Evolutionary conservation across 2,113 vertebrate species (phyloP), one percentile per base, ranked within the genome.

Genomic region (Mormyrus lacerda): DNA sequence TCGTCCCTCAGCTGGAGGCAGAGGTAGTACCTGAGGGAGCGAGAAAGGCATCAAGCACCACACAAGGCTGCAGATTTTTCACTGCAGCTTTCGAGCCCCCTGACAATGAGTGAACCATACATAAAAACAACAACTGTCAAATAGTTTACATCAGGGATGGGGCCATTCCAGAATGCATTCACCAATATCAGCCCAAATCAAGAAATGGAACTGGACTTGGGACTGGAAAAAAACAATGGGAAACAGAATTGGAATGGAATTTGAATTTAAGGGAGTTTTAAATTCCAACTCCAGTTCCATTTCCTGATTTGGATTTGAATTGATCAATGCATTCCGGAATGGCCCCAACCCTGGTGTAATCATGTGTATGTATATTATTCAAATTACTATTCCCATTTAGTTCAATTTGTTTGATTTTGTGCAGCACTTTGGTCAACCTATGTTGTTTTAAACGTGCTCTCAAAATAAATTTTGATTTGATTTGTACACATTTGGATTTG

Each of bases 1-100:
- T 99, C 98, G 89, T 99, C 97, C 73, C 98, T 94, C 86, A 99
- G 93, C 93, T 99, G 98, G 51, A 99, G 94, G 95, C 98, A 99
- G 92, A 99, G 96, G 95, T 98, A 98, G 95, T 99, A 99, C 94
- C 98, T 99, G 94, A 42, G 35, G 31, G 45, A 19, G 42, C 27
- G 1, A 82, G 73, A 11, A 3, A 31, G 17, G 42, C 44, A 15
- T 47, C 82, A 83, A 21, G 11, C 31, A 42, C 35, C 35, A 3
- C 3, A 2, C 35, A 2, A 27, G 4, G 17, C 13, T 79, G 35
- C 35, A 35, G 31, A 15, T 11, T 35, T 31, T 73, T 69, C 24
- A n/a, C 27, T 27, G 51, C 6, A 69, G 27, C n/a, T 35, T 73
- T 73, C n/a, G 10, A 11, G 19, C 0, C 35, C 42, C 82, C 19